Evolutionary conservation across 1,140 invertebrate species (phyloP), one percentile per base, ranked within the genome.

Genomic region (Calycopis cecrops): DNA sequence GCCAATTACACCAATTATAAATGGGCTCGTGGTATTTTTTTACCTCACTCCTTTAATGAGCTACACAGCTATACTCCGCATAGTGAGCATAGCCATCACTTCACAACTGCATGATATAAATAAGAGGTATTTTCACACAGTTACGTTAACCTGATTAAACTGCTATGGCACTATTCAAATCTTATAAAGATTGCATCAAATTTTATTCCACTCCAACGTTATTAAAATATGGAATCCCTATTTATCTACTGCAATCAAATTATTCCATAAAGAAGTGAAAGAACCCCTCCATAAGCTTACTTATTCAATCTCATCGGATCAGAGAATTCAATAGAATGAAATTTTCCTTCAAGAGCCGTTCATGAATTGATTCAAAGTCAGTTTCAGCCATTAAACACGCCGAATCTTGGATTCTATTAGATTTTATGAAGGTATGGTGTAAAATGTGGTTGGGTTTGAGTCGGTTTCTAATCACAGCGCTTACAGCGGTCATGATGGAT

Each of bases 261-360:
- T 44, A 44, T 44, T 17, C 48, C 12, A 42, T 38, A 58, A 52
- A 52, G 47, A 40, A 58, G 52, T 18, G 50, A 38, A 14, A 35
- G 38, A 38, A 57, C 44, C 44, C 40, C 21, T 57, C 49, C 40
- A 14, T 50, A 57, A 57, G 38, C 55, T 12, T 35, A 44, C 40
- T 44, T 44, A 44, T 44, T 44, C 40, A 44, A 67, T 69, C 60
- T 47, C 63, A 69, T 55, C 63, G 61, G 57, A 55, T 73, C 61
- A 70, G 69, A 76, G 40, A 74, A 79, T 69, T 82, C 65, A 68
- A 78, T 73, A 70, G 65, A 73, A 77, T 79, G 72, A 75, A 79
- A 75, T 75, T 73, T 73, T 71, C 70, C 72, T 73, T 65, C 68
- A 64, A 65, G 68, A 73, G 59, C 69, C 67, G 70, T 79, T 79